These are phyloP conservation scores for Cyprinella venusta DNA, from an alignment of 2,797 vertebrate species.

Conservation along the genomic window DNA sequence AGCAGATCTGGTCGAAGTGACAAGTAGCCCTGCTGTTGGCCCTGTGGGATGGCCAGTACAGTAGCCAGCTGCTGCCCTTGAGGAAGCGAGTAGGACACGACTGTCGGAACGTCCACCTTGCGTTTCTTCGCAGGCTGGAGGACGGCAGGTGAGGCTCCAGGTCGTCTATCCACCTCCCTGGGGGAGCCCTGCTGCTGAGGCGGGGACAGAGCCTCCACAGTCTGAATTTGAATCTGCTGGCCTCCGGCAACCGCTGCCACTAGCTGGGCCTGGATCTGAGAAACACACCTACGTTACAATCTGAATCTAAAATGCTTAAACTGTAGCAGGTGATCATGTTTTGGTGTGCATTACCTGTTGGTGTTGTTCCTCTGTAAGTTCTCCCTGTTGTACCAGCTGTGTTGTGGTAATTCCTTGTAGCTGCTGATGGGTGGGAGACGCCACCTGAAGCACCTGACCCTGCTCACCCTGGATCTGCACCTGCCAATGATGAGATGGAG, in stretches of 20 bases:
- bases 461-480: constrained; percentile 93
- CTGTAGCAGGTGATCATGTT: background rate
- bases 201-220: constrained; percentile 90
- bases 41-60: constrained; percentile 96
- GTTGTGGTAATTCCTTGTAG: constrained; percentile 85
- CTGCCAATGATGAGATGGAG: constrained; percentile 62
- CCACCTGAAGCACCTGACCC: constrained; percentile 88
- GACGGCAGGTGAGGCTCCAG: constrained; percentile 83
- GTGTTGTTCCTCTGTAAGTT: constrained; percentile 96
- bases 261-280: constrained; percentile 84
- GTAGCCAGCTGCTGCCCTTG: constrained; percentile 95
- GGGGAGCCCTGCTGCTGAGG: constrained; percentile 89
- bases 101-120: constrained; percentile 95
- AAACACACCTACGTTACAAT: background rate
- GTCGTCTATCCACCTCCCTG: constrained; percentile 87
- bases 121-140: constrained; percentile 99
- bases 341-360: constrained; percentile 80
- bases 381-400: constrained; percentile 92
- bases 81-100: constrained; percentile 95
- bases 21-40: constrained; percentile 97
- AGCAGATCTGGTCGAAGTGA: constrained; percentile 96
- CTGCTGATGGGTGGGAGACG: constrained; percentile 87
- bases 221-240: constrained; percentile 97
- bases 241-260: constrained; percentile 84
- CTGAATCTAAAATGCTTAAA: background rate